phyloP scores from a whole-genome alignment of 2,888 invertebrate genomes.

The Lepidochitona cinerea region DNA sequence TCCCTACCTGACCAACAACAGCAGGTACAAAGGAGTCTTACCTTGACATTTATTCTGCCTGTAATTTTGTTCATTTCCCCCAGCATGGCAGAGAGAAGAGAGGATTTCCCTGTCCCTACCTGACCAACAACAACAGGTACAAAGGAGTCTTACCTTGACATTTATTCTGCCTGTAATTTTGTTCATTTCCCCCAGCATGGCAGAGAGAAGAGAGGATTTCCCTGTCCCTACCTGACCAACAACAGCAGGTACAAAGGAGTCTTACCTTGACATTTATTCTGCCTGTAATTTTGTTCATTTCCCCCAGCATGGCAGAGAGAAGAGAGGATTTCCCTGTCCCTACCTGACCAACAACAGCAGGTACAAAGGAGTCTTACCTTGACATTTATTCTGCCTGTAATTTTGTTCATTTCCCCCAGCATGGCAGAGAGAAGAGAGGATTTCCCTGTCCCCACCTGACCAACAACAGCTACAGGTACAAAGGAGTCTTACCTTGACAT shows the following conservation, averaged over 20 bases:
- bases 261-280: not conserved
- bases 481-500: conserved; percentile 2
- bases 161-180: conserved; percentile 55
- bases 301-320: not conserved
- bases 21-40: no score
- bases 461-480: not conserved
- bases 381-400: not conserved
- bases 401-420: conserved; percentile 9
- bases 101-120: conserved; percentile 67
- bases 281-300: not conserved
- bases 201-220: conserved; percentile 66
- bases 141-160: conserved; percentile 58
- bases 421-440: not conserved
- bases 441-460: not conserved
- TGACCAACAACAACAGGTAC: conserved; percentile 35
- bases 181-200: conserved; percentile 67
- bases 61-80: conserved; percentile 65
- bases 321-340: not conserved
- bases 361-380: conserved; percentile 16
- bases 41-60: conserved; percentile 61
- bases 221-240: conserved; percentile 67
- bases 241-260: no score
- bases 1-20: not conserved
- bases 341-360: not conserved
- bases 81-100: conserved; percentile 63